Evolutionary conservation across 2,113 vertebrate genomes (phyloP), one percentile per base, ranked within the genome.

Genomic region (Hemibagrus wyckioides): DNA sequence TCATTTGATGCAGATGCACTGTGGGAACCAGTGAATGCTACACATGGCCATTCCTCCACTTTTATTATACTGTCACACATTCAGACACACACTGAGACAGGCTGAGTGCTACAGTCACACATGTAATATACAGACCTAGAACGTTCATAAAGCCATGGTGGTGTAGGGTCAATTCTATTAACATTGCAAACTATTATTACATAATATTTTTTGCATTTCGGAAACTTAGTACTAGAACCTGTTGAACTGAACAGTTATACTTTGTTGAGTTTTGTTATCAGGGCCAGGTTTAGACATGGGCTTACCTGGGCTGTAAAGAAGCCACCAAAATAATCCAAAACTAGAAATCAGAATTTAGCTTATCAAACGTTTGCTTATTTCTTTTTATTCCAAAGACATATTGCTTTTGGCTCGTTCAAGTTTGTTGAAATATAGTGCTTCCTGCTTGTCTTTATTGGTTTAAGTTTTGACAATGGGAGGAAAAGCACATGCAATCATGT

Each of bases 41-140:
- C 80, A 80, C 67, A 87, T 73, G 33, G 77, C 25, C 69, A 89
- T 61, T 85, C 86, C 77, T 52, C 75, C 80, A 87, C 85, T n/a
- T 79, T 87, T 80, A 81, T 76, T 48, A 80, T 56, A 76, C 63
- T 80, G 52, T 67, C 59, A 52, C 44, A 52, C 84, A 79, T 54
- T 63, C n/a, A 56, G 75, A 82, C 86, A 63, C 85, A 89, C 82
- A 81, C 36, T 33, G 48, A 28, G 56, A 59, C 81, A 19, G 57
- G 56, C 57, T 67, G 13, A 15, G 69, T 67, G 50, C 61, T 56
- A 61, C 41, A 54, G 30, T 36, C 71, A 75, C 59, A 80, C 65
- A 63, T 39, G 36, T 63, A 36, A 19, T 21, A 80, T 77, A 19
- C 17, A 15, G 11, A 77, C 9, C 19, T 36, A 19, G 9, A 56